phyloP scores from a whole-genome alignment of 2,797 vertebrate species.

The Prionace glauca region DNA sequence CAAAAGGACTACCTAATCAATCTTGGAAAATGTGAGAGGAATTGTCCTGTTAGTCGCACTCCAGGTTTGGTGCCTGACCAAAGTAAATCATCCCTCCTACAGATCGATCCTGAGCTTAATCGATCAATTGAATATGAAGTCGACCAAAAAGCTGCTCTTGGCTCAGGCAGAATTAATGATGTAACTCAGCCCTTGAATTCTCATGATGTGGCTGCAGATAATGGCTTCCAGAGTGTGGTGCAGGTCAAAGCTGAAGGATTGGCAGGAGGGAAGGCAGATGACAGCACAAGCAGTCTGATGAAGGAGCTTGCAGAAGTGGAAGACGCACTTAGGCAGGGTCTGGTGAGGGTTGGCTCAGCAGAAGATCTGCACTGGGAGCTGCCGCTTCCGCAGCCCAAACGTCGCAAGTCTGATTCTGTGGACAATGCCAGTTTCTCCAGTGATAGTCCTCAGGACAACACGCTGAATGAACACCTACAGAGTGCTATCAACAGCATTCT shows the following conservation, averaged over 20 bases:
- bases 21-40: slow-evolving; percentile 26
- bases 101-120: not conserved
- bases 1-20: slow-evolving; percentile 43
- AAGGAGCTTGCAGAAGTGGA: slow-evolving; percentile 10
- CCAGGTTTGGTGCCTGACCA: not conserved
- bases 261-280: not conserved
- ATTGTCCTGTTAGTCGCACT: not conserved
- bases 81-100: not conserved
- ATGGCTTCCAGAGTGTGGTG: not conserved
- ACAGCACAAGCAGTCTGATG: not conserved
- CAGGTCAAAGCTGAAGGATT: no score
- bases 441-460: slow-evolving; percentile 57
- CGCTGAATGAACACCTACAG: slow-evolving; percentile 69
- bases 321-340: not conserved
- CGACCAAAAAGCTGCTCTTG: not conserved
- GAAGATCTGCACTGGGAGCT: slow-evolving; percentile 44
- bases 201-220: not conserved
- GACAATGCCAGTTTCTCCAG: slow-evolving; percentile 47
- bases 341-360: not conserved
- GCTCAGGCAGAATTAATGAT: not conserved
- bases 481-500: slow-evolving; percentile 75
- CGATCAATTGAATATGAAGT: not conserved
- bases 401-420: slow-evolving; percentile 50
- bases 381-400: slow-evolving; percentile 56
- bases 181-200: not conserved